Evolutionary conservation across 2,888 invertebrate species (phyloP).

Genomic region (Mongoloraphidia duomilia): DNA sequence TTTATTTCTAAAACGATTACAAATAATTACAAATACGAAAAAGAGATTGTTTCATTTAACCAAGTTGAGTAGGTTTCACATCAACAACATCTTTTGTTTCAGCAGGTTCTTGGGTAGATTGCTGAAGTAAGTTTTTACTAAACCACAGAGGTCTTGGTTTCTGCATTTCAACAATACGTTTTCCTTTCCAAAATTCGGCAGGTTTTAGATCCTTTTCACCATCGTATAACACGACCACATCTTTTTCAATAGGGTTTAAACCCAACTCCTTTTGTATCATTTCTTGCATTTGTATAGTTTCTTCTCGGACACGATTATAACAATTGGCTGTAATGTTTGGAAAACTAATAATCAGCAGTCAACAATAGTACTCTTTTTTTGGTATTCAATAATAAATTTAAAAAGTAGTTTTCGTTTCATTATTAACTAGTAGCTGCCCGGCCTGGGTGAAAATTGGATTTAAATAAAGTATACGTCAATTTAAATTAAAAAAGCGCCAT

Average conservation of each 20-base stretch:
- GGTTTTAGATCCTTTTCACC: conserved; percentile 57
- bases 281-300: conserved; percentile 68
- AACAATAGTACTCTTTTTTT: no score
- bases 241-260: conserved; percentile 61
- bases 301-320: conserved; percentile 64
- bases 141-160: conserved; percentile 83
- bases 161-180: conserved; percentile 72
- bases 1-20: no score
- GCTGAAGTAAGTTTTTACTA: conserved; percentile 66
- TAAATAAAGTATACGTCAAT: no score
- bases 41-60: conserved; percentile 27
- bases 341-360: no score
- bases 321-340: conserved; percentile 53
- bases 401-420: no score
- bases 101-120: conserved; percentile 56
- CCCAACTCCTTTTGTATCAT: conserved; percentile 56
- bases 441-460: background rate
- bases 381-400: no score
- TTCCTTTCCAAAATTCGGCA: conserved; percentile 47
- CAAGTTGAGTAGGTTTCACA: conserved; percentile 52
- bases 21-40: background rate
- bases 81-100: conserved; percentile 45
- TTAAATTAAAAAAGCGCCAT: no score
- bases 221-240: conserved; percentile 74
- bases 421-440: no score